Percentiles rank a stretch among this genome's conserved stretches.
Conservation (phyloP, 2,113 vertebrate genomes). For the Jaculus jaculus region DNA sequence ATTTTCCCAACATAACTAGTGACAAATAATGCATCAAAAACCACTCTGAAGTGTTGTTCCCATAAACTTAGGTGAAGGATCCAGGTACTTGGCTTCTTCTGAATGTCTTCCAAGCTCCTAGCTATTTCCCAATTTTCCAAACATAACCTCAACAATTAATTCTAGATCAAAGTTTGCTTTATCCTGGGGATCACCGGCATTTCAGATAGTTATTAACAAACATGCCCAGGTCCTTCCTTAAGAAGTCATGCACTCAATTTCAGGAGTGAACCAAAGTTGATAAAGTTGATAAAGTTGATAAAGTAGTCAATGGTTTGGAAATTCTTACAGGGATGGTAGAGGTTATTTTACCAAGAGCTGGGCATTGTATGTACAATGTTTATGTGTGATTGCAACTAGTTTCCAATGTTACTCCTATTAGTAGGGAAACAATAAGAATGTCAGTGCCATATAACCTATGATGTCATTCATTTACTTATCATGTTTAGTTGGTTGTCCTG, state of each 20-base stretch:
- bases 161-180: neutral
- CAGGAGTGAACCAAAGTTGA: neutral
- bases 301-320: neutral
- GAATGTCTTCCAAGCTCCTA: neutral
- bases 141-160: neutral
- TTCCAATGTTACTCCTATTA: neutral
- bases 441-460: neutral
- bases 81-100: neutral
- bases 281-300: too few species aligned
- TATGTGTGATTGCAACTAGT: neutral
- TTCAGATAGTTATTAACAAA: neutral
- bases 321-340: neutral
- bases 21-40: neutral
- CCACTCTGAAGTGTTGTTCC: neutral
- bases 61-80: neutral
- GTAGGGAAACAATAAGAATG: neutral
- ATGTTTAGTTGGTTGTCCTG: conserved; percentile 59
- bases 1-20: neutral
- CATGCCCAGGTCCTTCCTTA: neutral
- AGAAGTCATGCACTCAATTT: neutral
- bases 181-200: neutral
- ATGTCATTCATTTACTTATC: conserved; percentile 60
- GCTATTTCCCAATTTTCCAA: neutral
- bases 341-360: neutral
- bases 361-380: neutral